Percentiles rank a stretch among this genome's conserved stretches.
These are phyloP conservation scores for Butastur rufipennis DNA, from an alignment of 2,113 vertebrate genomes.

Conservation along the genomic window DNA sequence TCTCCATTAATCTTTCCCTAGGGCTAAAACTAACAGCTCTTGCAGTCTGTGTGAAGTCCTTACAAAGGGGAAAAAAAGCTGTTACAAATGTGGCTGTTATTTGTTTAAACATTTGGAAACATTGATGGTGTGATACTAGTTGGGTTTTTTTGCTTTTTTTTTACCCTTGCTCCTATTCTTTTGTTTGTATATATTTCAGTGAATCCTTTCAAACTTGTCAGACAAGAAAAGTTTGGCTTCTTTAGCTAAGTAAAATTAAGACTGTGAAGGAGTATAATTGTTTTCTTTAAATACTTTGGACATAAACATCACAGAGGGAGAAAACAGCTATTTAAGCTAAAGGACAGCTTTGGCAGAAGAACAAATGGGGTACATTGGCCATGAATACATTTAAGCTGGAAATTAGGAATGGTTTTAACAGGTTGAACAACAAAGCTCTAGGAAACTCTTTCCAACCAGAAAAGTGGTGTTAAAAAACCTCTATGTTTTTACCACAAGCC, in stretches of 20 bases:
- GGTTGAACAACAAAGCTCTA: background rate
- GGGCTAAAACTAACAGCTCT: background rate
- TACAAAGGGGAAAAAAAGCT: background rate
- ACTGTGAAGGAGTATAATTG: background rate
- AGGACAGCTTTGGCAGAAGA: slow-evolving; percentile 17
- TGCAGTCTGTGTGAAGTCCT: background rate
- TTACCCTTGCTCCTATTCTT: background rate
- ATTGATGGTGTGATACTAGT: background rate
- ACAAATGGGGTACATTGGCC: background rate
- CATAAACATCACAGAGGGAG: background rate
- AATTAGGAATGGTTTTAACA: background rate
- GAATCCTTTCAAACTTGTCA: background rate
- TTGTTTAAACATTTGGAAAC: slow-evolving; percentile 31
- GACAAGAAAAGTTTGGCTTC: background rate
- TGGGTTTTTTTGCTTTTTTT: background rate
- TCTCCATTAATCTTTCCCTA: slow-evolving; percentile 18
- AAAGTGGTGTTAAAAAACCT: background rate
- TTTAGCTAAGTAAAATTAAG: background rate
- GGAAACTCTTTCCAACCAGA: background rate
- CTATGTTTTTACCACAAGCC: background rate
- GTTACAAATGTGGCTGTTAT: background rate
- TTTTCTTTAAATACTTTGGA: background rate
- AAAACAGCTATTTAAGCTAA: background rate
- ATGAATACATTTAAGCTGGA: background rate
- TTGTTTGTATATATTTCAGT: background rate